Base-by-base conservation (phyloP, 2,888 invertebrate genomes). In the Rapana venosa region DNA sequence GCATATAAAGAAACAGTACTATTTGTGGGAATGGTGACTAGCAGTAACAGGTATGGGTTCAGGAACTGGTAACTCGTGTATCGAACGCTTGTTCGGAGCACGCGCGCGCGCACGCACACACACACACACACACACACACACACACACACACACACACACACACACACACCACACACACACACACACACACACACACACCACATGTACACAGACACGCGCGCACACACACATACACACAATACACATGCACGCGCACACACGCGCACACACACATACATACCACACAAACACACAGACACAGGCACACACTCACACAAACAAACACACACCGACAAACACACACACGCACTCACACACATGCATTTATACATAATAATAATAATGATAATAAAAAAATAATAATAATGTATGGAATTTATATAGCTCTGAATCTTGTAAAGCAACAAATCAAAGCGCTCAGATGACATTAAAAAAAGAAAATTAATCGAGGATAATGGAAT, bases 61-160 rank as follows among this genome's bases (percentile, higher is more conserved):
- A 47, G 47, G 47, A 47, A 5, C 47, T 47, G 47, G 47, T 47
- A 47, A 47, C 47, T 47, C 8, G 47, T 47, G 47, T 47, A 47
- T 47, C 47, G 47, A 47, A 47, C 47, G 8, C 47, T 47, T 47
- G 2, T 47, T 47, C 2, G 47, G 47, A 8, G 2, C 47, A 47
- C 47, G 11, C 79, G 32, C 32, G 32, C 79, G 32, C 32, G 32
- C 79, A 35, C 32, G 15, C 79, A 79, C 17, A 35, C 15, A 79
- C 79, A 79, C 79, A 79, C 32, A 79, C 79, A 79, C 35, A 35
- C 79, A 35, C 79, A 79, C 79, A 79, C 79, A 79, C 32, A 32
- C 79, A 32, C 79, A 79, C 79, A 15, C 6, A 32, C 1, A 32
- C 32, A 32, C n/a, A n/a, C 74, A 74, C n/a, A 74, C 74, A 74